phyloP scores from a whole-genome alignment of 2,797 vertebrate genomes.

The Myotis daubentonii region DNA sequence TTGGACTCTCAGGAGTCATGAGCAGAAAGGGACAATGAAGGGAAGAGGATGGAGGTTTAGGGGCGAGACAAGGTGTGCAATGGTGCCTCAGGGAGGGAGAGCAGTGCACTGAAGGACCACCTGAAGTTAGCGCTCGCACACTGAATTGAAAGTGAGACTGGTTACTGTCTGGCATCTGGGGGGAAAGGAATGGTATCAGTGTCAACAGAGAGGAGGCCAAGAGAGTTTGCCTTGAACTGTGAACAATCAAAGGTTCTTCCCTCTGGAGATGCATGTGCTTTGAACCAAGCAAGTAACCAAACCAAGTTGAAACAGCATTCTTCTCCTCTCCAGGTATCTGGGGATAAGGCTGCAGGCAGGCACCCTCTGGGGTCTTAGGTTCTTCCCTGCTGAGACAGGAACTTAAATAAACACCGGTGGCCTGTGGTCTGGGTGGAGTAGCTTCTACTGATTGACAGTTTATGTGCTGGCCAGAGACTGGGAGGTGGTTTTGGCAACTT shows the following conservation, averaged over 20 bases:
- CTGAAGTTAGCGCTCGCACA: neutral
- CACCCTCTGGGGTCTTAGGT: neutral
- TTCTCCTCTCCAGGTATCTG: neutral
- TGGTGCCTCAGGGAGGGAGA: neutral
- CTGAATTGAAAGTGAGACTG: neutral
- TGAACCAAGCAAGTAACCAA: neutral
- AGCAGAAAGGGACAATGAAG: neutral
- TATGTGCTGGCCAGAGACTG: neutral
- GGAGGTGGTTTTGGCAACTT: slow-evolving; percentile 17
- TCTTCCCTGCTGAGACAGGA: neutral
- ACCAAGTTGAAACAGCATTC: neutral
- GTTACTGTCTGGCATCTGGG: neutral
- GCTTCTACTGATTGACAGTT: neutral
- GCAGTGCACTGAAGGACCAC: neutral
- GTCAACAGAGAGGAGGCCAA: neutral
- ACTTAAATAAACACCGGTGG: neutral
- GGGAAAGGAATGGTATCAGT: neutral
- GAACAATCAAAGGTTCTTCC: neutral
- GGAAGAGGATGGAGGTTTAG: neutral
- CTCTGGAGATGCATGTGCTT: neutral
- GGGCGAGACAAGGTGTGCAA: neutral
- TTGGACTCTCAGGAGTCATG: neutral
- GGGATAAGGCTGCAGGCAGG: neutral
- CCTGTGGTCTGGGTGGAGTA: neutral
- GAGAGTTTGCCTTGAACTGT: neutral